Conservation (phyloP, 2,888 invertebrate species). For the Pogonocherus hispidulus region DNA sequence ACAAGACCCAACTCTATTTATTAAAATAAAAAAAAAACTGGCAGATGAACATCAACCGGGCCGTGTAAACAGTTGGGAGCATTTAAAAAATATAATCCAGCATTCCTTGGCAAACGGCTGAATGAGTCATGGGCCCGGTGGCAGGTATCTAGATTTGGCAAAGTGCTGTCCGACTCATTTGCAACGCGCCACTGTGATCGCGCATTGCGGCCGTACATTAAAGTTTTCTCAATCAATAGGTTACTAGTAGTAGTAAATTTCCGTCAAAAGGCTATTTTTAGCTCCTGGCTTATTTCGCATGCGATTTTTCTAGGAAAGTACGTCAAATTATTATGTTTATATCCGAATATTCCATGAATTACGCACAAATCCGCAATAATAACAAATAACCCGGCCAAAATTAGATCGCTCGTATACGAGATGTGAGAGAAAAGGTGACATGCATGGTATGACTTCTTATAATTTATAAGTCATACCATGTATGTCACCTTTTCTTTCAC, state of each 20-base stretch:
- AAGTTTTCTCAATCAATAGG: conserved; percentile 29
- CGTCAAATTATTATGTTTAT: conserved; percentile 25
- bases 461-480: too few relatives aligned
- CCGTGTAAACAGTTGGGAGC: neutral
- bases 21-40: conserved; percentile 7
- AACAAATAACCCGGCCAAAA: neutral
- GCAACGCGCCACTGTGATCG: conserved; percentile 3
- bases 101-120: conserved; percentile 30
- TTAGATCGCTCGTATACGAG: neutral
- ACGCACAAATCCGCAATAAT: neutral
- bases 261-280: conserved; percentile 16
- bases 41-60: conserved; percentile 12
- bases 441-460: too few relatives aligned
- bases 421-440: neutral
- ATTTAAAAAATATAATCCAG: conserved; percentile 9
- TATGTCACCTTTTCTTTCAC: neutral
- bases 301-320: conserved; percentile 19
- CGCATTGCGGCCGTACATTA: conserved; percentile 23
- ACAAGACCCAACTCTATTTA: neutral
- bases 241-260: conserved; percentile 32
- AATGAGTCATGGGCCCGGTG: conserved; percentile 13
- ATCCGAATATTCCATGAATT: conserved; percentile 24
- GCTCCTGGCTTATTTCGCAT: conserved; percentile 6
- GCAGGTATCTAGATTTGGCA: conserved; percentile 30
- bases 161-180: neutral